Percentiles rank a stretch among this genome's conserved stretches.
Conservation (phyloP, 1,140 invertebrate genomes). For the Cyphomyrmex costatus region DNA sequence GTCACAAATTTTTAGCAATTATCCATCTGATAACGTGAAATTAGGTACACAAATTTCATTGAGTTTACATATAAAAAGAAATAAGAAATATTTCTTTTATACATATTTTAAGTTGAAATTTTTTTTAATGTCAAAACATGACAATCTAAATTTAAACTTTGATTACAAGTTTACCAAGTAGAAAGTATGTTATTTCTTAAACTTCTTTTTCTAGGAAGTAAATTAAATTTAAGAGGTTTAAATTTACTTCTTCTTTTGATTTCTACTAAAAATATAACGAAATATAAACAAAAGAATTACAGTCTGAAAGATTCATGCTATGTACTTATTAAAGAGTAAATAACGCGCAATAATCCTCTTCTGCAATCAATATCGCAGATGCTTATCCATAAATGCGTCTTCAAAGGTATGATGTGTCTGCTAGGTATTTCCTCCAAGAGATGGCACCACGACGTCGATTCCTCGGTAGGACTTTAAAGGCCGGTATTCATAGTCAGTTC, state of each 20-base stretch:
- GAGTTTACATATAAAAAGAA: not conserved
- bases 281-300: not conserved
- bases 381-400: not conserved
- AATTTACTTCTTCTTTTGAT: not conserved
- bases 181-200: not conserved
- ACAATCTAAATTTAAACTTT: not conserved
- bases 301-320: not conserved
- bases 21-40: not conserved
- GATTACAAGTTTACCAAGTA: not conserved
- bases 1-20: not conserved
- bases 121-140: not conserved
- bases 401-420: constrained; percentile 13
- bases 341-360: not conserved
- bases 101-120: not conserved
- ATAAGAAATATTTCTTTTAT: not conserved
- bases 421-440: constrained; percentile 47
- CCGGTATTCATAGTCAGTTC: too few relatives aligned
- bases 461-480: not conserved
- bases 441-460: constrained; percentile 68
- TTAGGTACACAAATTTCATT: not conserved
- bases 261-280: not conserved
- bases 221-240: too few relatives aligned
- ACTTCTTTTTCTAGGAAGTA: not conserved
- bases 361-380: not conserved
- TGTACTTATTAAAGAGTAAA: not conserved